Conservation (phyloP, 2,113 vertebrate genomes). For the Colinus virginianus region DNA sequence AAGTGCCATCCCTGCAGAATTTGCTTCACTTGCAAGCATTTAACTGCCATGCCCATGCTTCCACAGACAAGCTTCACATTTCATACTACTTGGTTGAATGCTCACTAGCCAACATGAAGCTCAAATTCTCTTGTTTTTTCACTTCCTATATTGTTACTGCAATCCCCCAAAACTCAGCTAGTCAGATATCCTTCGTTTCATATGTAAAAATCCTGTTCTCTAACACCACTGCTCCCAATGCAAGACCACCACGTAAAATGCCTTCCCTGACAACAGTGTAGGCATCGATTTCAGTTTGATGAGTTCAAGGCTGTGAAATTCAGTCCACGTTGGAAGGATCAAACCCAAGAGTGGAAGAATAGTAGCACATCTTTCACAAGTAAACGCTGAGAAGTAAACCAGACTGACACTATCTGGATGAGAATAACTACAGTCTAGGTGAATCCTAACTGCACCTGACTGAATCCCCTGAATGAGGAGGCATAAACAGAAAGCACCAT, state of each 20-base stretch:
- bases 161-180: not conserved
- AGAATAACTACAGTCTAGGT: rapidly evolving
- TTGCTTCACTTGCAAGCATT: rapidly evolving
- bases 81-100: not conserved
- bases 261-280: not conserved
- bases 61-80: not conserved
- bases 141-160: not conserved
- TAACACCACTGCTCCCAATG: not conserved
- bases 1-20: not conserved
- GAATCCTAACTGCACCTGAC: not conserved
- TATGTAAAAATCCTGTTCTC: not conserved
- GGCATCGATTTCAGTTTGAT: not conserved
- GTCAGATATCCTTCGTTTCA: not conserved
- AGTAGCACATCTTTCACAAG: not conserved
- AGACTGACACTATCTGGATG: not conserved
- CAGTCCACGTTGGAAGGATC: not conserved
- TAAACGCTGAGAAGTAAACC: not conserved
- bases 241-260: not conserved
- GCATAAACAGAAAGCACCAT: not conserved
- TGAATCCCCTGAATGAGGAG: not conserved
- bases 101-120: not conserved
- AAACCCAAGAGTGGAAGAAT: not conserved
- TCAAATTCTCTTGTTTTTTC: not conserved
- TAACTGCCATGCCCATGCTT: not conserved
- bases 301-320: not conserved